Conservation (phyloP, 2,888 invertebrate species). For the Phrixothrix hirtus region DNA sequence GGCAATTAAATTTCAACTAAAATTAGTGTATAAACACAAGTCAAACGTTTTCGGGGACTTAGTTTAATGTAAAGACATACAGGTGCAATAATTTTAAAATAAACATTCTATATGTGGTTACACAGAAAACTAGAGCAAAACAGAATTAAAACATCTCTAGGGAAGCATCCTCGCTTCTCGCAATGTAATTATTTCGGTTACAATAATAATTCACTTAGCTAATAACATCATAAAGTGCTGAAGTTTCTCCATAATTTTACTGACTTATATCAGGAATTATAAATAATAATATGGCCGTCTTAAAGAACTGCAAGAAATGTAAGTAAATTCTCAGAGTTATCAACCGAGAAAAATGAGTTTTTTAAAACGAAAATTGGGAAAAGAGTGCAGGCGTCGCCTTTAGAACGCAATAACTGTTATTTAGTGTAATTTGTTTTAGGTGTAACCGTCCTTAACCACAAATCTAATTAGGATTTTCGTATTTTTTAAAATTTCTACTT, state of each 20-base stretch:
- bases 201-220: slow-evolving; percentile 34
- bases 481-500: too few species aligned
- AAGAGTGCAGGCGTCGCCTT: too few species aligned
- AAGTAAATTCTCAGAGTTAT: background rate
- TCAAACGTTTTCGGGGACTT: slow-evolving; percentile 14
- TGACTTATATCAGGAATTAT: slow-evolving; percentile 24
- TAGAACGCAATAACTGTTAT: too few species aligned
- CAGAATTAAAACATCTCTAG: slow-evolving; percentile 33
- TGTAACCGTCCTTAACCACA: too few species aligned
- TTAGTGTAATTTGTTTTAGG: too few species aligned
- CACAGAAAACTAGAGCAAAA: slow-evolving; percentile 33
- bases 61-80: slow-evolving; percentile 18
- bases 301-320: slow-evolving; percentile 7
- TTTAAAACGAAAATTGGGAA: slow-evolving; percentile 2
- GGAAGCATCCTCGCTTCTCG: slow-evolving; percentile 31
- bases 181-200: slow-evolving; percentile 33
- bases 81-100: slow-evolving; percentile 30
- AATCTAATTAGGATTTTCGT: too few species aligned
- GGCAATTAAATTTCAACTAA: too few species aligned
- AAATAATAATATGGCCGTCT: slow-evolving; percentile 22
- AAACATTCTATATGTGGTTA: slow-evolving; percentile 30
- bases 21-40: background rate
- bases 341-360: slow-evolving; percentile 1
- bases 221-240: slow-evolving; percentile 32
- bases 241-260: slow-evolving; percentile 30